Base-by-base conservation (phyloP, 2,797 vertebrate genomes). In the Amblyopsis hoosieri region DNA sequence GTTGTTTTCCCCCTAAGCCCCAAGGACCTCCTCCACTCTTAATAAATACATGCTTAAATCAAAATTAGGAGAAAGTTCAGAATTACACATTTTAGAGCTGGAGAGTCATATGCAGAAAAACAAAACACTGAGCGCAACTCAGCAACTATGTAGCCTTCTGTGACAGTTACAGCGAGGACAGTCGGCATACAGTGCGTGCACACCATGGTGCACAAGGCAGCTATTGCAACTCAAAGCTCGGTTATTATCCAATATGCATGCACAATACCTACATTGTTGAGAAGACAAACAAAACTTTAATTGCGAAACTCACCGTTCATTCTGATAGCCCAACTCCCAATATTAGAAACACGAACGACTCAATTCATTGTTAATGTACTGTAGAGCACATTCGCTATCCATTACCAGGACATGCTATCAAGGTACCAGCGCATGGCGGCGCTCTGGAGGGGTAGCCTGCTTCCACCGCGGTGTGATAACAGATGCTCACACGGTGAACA, bases 291-390 rank as follows among this genome's bases (percentile, higher is more conserved):
- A 14, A 45, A 70, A 47, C 7, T 1, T 1, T 46, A 56, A 50
- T 12, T 3, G 60, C 13, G 7, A 0, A 66, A 84, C 91, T 91
- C 81, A 94, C 93, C 92, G 91, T 91, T 93, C 93, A 94, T 94
- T 60, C 67, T 92, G 83, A 79, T 81, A 62, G 73, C 54, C 70
- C 56, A n/a, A 33, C 81, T 70, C 61, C 19, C 73, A 61, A 49
- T 60, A 55, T 61, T 61, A 64, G 19, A 62, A 78, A 62, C 73
- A 56, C 69, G 61, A 70, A 77, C 67, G 62, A 4, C 62, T 17
- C 59, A 12, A 9, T 42, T 58, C 61, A 2, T 23, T 68, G 1
- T 37, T 57, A 37, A 11, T 6, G 3, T 4, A 15, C 49, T 67
- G 4, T 42, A n/a, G 55, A 78, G 74, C 37, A 62, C 61, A 49